Conservation (phyloP, 2,797 vertebrate genomes). For the Sebastiscus tertius region DNA sequence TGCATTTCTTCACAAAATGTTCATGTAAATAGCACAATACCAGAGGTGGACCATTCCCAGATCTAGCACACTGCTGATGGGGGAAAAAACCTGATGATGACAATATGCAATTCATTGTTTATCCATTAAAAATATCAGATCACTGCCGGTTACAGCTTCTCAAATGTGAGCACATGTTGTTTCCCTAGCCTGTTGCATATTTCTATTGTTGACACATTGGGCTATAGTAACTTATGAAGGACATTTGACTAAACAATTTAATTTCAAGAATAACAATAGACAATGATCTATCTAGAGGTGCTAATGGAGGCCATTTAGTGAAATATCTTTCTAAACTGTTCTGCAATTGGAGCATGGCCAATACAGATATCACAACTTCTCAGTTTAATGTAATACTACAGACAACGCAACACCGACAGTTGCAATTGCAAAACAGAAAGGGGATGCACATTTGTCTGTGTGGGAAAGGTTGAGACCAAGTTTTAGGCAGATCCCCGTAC, state of each 20-base stretch:
- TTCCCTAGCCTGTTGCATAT: not conserved
- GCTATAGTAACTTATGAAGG: not conserved
- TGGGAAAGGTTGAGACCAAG: not conserved
- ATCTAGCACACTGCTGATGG: not conserved
- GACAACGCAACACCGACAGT: conserved; percentile 7
- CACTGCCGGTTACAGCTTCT: not conserved
- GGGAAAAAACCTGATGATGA: not conserved
- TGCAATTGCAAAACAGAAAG: conserved; percentile 21
- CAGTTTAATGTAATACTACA: not conserved
- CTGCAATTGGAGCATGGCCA: not conserved
- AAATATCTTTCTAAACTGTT: not conserved
- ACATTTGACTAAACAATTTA: not conserved
- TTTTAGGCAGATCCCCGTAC: not conserved
- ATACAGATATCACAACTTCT: not conserved
- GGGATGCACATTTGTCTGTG: not conserved
- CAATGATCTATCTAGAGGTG: not conserved
- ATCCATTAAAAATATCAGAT: not conserved
- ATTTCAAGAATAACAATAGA: not conserved
- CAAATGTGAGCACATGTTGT: not conserved
- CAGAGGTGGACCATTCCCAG: not conserved
- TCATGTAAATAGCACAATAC: not conserved
- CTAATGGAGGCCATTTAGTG: not conserved
- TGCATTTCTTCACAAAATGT: not conserved
- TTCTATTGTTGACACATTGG: not conserved
- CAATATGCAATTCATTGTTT: not conserved